Evolutionary conservation across 2,888 invertebrate genomes (phyloP), one percentile per base, ranked within the genome.

Genomic region (Idaea biselata): DNA sequence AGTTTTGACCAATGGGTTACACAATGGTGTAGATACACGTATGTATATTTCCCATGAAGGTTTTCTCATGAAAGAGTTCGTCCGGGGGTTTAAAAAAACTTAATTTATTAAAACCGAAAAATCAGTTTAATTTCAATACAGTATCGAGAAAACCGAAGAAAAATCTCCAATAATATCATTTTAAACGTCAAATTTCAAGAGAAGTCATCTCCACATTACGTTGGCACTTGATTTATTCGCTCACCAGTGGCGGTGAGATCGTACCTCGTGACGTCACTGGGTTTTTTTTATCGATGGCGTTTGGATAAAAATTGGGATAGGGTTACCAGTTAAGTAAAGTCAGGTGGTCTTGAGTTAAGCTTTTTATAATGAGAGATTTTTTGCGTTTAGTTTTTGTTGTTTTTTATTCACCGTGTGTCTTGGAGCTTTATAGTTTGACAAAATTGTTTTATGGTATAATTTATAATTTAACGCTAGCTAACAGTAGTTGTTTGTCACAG

Each of bases 211-310:
- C 91, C 88, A 84, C 79, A 78, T 85, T 86, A 84, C 83, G 81
- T 79, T 68, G 79, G 75, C 87, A 67, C 74, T 84, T 90, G 91
- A 91, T 91, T 91, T 92, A 91, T 89, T 81, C 83, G 82, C 79
- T 78, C 80, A 79, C 84, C 86, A 82, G 83, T 86, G 88, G 84
- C 87, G 86, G 87, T 87, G 89, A 86, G 85, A 90, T 87, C 88
- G 88, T 85, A 88, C 85, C 89, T 86, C 81, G 87, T 89, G 91
- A 91, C 91, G 91, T 90, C 89, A 88, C 82, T 75, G 84, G 80
- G 83, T 89, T 89, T 84, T 87, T 88, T 89, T 91, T 90, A 91
- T 91, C 89, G 90, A 91, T 89, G 90, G 88, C 83, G 85, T 80
- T 82, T 82, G 84, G 88, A 86, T 88, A 88, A 90, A 90, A 88